Conservation (phyloP, 2,113 vertebrate genomes). For the Helogale parvula region DNA sequence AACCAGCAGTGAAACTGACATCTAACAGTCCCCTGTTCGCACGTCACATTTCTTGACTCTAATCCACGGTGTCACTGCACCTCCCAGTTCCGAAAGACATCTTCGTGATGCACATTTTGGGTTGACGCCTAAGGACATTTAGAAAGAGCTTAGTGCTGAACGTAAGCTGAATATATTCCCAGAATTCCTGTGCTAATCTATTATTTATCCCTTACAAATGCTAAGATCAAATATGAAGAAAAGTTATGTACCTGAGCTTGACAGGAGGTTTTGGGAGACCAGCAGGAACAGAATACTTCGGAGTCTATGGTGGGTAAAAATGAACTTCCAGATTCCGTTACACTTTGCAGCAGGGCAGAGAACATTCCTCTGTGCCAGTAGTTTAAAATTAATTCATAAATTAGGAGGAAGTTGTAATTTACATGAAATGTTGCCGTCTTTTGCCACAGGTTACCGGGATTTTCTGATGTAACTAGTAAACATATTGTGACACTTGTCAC, state of each 20-base stretch:
- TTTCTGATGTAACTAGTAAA: background rate
- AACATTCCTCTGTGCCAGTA: slow-evolving; percentile 41
- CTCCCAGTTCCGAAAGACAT: slow-evolving; percentile 78
- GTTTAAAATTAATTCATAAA: slow-evolving; percentile 51
- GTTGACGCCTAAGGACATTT: slow-evolving; percentile 82
- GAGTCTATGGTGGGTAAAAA: slow-evolving; percentile 77
- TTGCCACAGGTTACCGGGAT: background rate
- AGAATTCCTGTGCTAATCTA: slow-evolving; percentile 84
- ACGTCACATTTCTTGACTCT: slow-evolving; percentile 72
- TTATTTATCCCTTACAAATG: slow-evolving; percentile 87
- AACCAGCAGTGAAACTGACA: slow-evolving; percentile 66
- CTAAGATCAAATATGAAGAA: slow-evolving; percentile 84
- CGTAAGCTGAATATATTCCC: slow-evolving; percentile 84
- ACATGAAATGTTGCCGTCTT: background rate
- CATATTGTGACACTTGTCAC: background rate
- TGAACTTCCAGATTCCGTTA: slow-evolving; percentile 53
- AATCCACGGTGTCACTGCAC: slow-evolving; percentile 71
- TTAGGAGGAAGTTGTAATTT: slow-evolving; percentile 43
- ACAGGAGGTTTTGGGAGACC: slow-evolving; percentile 74
- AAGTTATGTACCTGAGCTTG: slow-evolving; percentile 78
- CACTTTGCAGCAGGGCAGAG: background rate
- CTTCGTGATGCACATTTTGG: slow-evolving; percentile 83
- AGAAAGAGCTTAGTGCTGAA: slow-evolving; percentile 84
- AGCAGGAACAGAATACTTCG: slow-evolving; percentile 74
- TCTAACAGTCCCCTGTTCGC: slow-evolving; percentile 28